Evolutionary conservation across 2,113 vertebrate species (phyloP).

Genomic region (Lampris megalopsis): DNA sequence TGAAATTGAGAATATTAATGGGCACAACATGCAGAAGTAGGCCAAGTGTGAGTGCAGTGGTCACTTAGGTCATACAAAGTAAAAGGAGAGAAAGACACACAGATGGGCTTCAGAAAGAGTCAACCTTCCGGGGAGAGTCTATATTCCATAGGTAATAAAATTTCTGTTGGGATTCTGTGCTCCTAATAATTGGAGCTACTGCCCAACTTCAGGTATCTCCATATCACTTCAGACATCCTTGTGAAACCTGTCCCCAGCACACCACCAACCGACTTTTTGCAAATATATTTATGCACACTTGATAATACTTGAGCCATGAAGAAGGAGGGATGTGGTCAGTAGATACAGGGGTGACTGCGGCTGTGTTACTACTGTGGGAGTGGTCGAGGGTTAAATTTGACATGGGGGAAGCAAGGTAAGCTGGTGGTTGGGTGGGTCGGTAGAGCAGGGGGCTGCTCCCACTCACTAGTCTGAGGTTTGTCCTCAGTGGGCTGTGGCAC

Average conservation of each 20-base stretch:
- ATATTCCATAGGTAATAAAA: slow-evolving; percentile 17
- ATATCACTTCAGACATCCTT: background rate
- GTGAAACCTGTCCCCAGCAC: background rate
- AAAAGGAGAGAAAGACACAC: background rate
- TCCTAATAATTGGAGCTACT: background rate
- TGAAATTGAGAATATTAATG: background rate
- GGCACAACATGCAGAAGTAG: slow-evolving; percentile 2
- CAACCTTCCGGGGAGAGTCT: slow-evolving; percentile 61
- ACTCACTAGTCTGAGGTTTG: slow-evolving; percentile 92
- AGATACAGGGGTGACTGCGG: background rate
- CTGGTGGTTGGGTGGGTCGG: slow-evolving; percentile 31
- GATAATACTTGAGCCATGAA: slow-evolving; percentile 3
- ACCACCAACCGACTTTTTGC: background rate
- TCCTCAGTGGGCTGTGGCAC: slow-evolving; percentile 88
- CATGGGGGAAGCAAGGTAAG: slow-evolving; percentile 33
- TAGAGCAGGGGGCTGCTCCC: slow-evolving; percentile 80
- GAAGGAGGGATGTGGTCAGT: slow-evolving; percentile 1
- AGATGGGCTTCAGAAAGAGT: slow-evolving; percentile 26
- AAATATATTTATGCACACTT: slow-evolving; percentile 5
- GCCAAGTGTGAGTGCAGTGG: background rate
- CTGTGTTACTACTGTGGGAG: slow-evolving; percentile 14
- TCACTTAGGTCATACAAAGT: background rate
- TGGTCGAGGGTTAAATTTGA: background rate
- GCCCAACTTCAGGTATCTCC: background rate
- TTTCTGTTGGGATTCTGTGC: background rate